A percentile compares a stretch with the other conserved stretches of the same genome.
Conservation (phyloP, 2,113 vertebrate genomes). For the Bufo gargarizans region DNA sequence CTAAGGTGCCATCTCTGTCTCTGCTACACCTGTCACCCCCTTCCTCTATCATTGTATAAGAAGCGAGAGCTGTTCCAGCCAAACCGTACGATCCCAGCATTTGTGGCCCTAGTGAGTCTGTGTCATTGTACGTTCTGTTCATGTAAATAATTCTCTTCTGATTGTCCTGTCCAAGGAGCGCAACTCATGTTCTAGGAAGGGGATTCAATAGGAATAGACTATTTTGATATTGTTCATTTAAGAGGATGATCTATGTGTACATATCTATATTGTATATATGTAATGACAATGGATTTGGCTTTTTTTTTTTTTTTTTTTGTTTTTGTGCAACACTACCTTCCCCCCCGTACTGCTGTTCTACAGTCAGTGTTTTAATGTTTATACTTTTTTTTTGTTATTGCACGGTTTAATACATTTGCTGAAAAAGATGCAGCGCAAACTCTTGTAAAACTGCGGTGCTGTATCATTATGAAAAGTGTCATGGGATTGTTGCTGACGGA, state of each 20-base stretch:
- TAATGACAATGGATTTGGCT: conserved; percentile 84
- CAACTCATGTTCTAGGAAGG: conserved; percentile 74
- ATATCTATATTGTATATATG: conserved; percentile 97
- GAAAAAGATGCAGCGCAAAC: conserved; percentile 84
- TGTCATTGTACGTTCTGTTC: conserved; percentile 77
- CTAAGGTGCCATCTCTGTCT: not conserved
- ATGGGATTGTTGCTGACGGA: conserved; percentile 89
- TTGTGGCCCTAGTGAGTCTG: conserved; percentile 83
- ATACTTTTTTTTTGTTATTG: conserved; percentile 87
- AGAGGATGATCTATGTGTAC: conserved; percentile 87
- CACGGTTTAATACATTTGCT: conserved; percentile 94
- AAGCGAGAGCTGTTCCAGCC: not conserved
- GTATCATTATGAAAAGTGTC: conserved; percentile 92
- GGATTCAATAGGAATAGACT: conserved; percentile 83
- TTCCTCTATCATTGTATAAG: not conserved
- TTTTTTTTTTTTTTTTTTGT: conserved; percentile 59
- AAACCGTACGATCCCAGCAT: conserved; percentile 54
- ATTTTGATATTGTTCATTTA: conserved; percentile 93
- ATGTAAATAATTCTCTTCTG: conserved; percentile 86
- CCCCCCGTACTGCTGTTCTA: conserved; percentile 88
- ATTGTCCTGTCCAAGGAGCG: conserved; percentile 79
- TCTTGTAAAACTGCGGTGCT: conserved; percentile 94
- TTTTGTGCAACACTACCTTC: conserved; percentile 87
- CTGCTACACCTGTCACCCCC: not conserved
- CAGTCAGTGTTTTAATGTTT: conserved; percentile 96